A percentile compares a stretch with the other conserved stretches of the same genome.
These are phyloP conservation scores for Lasioglossum pauxillum DNA, from an alignment of 2,888 invertebrate genomes.

Conservation along the genomic window DNA sequence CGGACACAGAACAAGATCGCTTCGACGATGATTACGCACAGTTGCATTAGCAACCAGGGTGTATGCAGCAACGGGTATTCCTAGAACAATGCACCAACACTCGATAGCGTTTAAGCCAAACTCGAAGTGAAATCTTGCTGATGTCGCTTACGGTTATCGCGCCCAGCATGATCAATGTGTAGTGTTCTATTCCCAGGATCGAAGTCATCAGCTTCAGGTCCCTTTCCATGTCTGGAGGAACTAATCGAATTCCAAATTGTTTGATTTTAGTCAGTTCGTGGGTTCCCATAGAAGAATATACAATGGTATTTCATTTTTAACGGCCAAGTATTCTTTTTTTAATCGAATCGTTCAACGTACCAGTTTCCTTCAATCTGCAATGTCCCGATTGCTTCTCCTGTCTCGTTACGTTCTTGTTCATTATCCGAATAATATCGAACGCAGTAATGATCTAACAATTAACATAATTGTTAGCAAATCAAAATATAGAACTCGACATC, in stretches of 20 bases:
- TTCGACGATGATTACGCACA: slow-evolving; percentile 81
- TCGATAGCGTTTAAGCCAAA: background rate
- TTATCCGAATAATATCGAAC: slow-evolving; percentile 78
- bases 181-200: slow-evolving; percentile 82
- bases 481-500: background rate
- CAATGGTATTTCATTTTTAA: background rate
- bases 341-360: slow-evolving; percentile 57
- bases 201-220: slow-evolving; percentile 82
- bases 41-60: slow-evolving; percentile 83
- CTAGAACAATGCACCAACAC: slow-evolving; percentile 62
- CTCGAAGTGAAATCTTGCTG: background rate
- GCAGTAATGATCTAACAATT: slow-evolving; percentile 77
- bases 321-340: background rate
- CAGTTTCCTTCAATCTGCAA: slow-evolving; percentile 61
- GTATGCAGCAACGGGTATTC: slow-evolving; percentile 81
- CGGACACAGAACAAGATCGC: slow-evolving; percentile 78
- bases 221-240: slow-evolving; percentile 78
- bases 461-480: background rate
- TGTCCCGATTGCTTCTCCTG: slow-evolving; percentile 43
- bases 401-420: slow-evolving; percentile 70
- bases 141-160: slow-evolving; percentile 77
- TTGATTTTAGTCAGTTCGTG: background rate
- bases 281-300: background rate
- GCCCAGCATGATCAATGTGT: slow-evolving; percentile 81
- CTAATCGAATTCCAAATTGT: slow-evolving; percentile 57